Base-by-base conservation (phyloP, 1,140 invertebrate genomes). In the Anthonomus grandis region DNA sequence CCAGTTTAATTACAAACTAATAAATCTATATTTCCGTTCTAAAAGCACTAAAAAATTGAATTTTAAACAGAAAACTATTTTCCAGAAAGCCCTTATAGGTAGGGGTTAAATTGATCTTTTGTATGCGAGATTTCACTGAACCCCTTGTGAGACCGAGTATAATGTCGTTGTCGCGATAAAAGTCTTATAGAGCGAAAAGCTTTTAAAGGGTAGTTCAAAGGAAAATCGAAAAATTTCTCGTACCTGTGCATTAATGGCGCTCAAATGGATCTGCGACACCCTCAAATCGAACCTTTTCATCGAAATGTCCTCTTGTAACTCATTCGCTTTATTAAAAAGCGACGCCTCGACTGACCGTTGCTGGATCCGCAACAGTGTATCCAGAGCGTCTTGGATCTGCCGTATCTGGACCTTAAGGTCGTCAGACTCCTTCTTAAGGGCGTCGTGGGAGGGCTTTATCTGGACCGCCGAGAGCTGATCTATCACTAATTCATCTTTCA, bases 291-390 rank as follows among this genome's bases (percentile, higher is more conserved):
- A 96, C 65, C 90, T 84, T 75, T 96, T 96, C 77, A 92, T 82
- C 64, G 91, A 94, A 72, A 97, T 91, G 67, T 97, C 93, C 75
- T 96, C 93, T 77, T 97, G 89, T 17, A 93, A 76, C 76, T 97
- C 93, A 72, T 95, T 95, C 51, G 90, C 91, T 81, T 96, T 97
- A 67, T 91, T 93, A 75, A 86, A 94, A 22, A 94, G 78, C 65
- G 85, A 87, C 42, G 87, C 87, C 70, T 96, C 93, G 54, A 84
- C 77, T 68, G 81, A 93, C 79, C 93, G 87, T 67, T 87, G 86
- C 74, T 96, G 94, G 68, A 93, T 84, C 64, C 93, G 83, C 42
- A 86, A 78, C 50, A 96, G 78, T 0, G 88, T 82, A 64, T 93
- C 90, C 46, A 95, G 78, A 5, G 89, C 81, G 59, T 96, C 93